Evolutionary conservation across 2,888 invertebrate genomes (phyloP), one percentile per base, ranked within the genome.

Genomic region (Hymenopus coronatus): DNA sequence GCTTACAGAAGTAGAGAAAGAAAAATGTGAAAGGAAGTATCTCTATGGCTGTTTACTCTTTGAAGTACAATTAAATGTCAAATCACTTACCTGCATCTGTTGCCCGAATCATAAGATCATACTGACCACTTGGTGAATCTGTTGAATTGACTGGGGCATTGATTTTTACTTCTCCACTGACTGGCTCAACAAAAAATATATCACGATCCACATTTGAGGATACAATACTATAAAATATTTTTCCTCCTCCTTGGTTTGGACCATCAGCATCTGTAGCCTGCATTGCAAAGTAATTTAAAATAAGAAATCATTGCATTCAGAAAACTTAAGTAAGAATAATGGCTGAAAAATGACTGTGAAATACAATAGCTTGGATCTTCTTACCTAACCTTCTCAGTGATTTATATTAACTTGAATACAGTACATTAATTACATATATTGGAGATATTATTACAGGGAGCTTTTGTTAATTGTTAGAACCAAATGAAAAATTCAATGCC

Each of bases 181-280:
- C 94, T 84, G 95, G 93, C 91, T 97, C 95, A 15, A 98, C 95
- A 89, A 94, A 92, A 91, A 97, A 96, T 0, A 95, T 94, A 91
- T 90, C 91, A 85, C 90, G 91, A 20, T 91, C 91, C 4, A 96
- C 96, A 91, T 97, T 96, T 90, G 96, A 96, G 0, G 96, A 95
- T 89, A 95, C 94, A 8, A 97, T 94, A 0, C 95, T 94, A 91
- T 97, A 97, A 33, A 93, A 94, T 0, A 97, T 94, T 90, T 93
- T 94, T 0, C 96, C 96, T 88, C 96, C 96, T 0, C 97, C 97
- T 93, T 97, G 97, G 6, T 93, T 94, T 0, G 95, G 95, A 0
- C 97, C 96, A 93, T 98, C 98, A 25, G 94, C 94, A 92, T 98
- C 98, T 1, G 95, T 95, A 0, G 98, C 97, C 94, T 96, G 89